Evolutionary conservation across 2,888 invertebrate genomes (phyloP).

Genomic region (Epsilonema sp.): DNA sequence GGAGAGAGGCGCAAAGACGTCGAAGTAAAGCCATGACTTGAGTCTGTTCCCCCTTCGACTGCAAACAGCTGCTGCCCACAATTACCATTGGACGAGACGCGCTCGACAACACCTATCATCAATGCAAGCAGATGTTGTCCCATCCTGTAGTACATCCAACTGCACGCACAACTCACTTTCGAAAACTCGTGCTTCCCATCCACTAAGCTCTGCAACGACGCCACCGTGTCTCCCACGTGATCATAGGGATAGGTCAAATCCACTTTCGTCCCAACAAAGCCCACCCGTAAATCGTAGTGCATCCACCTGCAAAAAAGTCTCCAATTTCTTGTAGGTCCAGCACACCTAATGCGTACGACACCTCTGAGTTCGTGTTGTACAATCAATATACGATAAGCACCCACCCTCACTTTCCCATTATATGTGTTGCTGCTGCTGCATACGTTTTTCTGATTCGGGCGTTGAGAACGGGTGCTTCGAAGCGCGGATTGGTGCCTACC

Average conservation of each 20-base stretch:
- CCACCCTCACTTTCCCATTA: too few species aligned
- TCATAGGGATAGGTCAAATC: conserved; percentile 80
- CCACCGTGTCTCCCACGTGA: conserved; percentile 61
- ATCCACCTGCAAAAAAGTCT: conserved; percentile 46
- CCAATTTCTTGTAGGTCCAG: too few species aligned
- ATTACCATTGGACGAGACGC: conserved; percentile 76
- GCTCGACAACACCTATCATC: too few species aligned
- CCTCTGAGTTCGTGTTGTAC: too few species aligned
- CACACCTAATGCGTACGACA: too few species aligned
- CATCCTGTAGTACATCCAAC: too few species aligned
- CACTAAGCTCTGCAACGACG: conserved; percentile 51
- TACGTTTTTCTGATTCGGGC: conserved; percentile 71
- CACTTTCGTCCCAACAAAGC: conserved; percentile 65
- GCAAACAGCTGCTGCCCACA: conserved; percentile 63
- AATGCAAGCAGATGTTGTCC: too few species aligned
- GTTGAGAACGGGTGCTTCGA: conserved; percentile 87
- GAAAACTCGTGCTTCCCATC: conserved; percentile 42
- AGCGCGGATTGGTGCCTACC: conserved; percentile 87
- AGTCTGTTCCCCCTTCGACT: conserved; percentile 50
- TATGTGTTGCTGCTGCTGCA: too few species aligned
- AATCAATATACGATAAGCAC: too few species aligned
- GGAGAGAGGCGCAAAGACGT: too few species aligned
- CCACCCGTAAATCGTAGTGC: conserved; percentile 70
- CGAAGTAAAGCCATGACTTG: too few species aligned
- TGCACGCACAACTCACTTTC: too few species aligned